Conservation (phyloP, 2,888 invertebrate genomes). For the Xestia sexstrigata region DNA sequence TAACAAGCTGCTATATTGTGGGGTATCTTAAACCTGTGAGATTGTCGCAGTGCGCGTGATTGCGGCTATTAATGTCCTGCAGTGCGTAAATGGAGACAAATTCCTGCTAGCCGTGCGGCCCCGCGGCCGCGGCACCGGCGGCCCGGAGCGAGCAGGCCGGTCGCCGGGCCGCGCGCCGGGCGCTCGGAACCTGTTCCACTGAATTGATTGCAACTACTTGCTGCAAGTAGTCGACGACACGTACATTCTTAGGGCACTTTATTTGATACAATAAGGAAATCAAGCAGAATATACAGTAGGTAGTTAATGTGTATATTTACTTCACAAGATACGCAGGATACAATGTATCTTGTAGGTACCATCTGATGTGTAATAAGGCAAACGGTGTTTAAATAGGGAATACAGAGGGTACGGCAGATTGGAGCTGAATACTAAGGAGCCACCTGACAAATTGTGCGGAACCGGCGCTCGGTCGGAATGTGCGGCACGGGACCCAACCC, state of each 20-base stretch:
- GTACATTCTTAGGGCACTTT: slow-evolving; percentile 17
- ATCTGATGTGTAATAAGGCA: slow-evolving; percentile 30
- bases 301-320: slow-evolving; percentile 22
- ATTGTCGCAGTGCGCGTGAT: slow-evolving; percentile 19
- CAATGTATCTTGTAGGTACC: neutral
- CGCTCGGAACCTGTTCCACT: slow-evolving; percentile 51
- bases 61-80: slow-evolving; percentile 49
- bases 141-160: neutral
- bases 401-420: slow-evolving; percentile 32
- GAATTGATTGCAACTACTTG: slow-evolving; percentile 34
- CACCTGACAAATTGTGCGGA: slow-evolving; percentile 45
- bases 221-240: slow-evolving; percentile 25
- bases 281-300: neutral
- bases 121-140: neutral
- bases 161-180: too few relatives aligned
- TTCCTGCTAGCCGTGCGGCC: slow-evolving; percentile 33
- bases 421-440: slow-evolving; percentile 53
- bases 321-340: neutral
- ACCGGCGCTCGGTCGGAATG: slow-evolving; percentile 31
- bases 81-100: slow-evolving; percentile 58
- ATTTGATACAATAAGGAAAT: slow-evolving; percentile 26
- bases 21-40: slow-evolving; percentile 20
- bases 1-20: slow-evolving; percentile 32
- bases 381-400: slow-evolving; percentile 45
- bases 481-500: slow-evolving; percentile 51